A percentile compares a stretch with the other conserved stretches of the same genome.
These are phyloP conservation scores for Tridacna crocea DNA, from an alignment of 2,888 invertebrate species.

Conservation along the genomic window DNA sequence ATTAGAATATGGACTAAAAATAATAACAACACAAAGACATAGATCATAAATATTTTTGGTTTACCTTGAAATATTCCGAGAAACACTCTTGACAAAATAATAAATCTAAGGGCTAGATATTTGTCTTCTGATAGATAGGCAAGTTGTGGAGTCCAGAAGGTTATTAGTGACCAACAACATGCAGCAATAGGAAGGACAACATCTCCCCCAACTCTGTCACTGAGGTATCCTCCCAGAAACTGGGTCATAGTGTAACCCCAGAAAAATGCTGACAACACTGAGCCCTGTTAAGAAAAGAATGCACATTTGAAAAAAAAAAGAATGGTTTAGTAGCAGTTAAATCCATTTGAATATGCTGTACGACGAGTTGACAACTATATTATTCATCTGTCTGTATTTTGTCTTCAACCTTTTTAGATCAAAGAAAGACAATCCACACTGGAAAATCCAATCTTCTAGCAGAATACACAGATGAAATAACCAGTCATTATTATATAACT, in stretches of 20 bases:
- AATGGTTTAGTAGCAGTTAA: too few relatives aligned
- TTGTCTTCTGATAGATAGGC: slow-evolving; percentile 84
- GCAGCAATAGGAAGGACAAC: slow-evolving; percentile 88
- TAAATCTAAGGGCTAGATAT: slow-evolving; percentile 86
- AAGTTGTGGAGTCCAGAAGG: slow-evolving; percentile 83
- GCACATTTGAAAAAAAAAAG: background rate
- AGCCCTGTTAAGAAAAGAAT: slow-evolving; percentile 84
- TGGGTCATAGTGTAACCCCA: slow-evolving; percentile 90
- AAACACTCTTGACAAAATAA: slow-evolving; percentile 87
- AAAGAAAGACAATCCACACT: too few relatives aligned
- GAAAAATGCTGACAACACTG: slow-evolving; percentile 89
- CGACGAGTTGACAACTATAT: too few relatives aligned
- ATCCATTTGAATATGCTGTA: too few relatives aligned
- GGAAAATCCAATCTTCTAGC: too few relatives aligned
- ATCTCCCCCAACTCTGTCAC: slow-evolving; percentile 88
- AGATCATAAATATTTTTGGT: background rate
- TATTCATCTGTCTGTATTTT: too few relatives aligned
- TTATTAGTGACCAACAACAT: slow-evolving; percentile 84
- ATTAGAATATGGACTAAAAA: too few relatives aligned
- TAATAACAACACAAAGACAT: too few relatives aligned
- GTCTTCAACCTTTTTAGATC: too few relatives aligned
- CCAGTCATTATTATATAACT: too few relatives aligned
- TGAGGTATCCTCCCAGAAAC: slow-evolving; percentile 85
- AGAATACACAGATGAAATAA: too few relatives aligned
- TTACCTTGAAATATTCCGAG: slow-evolving; percentile 88